A percentile compares a stretch with the other conserved stretches of the same genome.
These are phyloP conservation scores for Capromys pilorides DNA, from an alignment of 2,797 vertebrate species.

Conservation along the genomic window DNA sequence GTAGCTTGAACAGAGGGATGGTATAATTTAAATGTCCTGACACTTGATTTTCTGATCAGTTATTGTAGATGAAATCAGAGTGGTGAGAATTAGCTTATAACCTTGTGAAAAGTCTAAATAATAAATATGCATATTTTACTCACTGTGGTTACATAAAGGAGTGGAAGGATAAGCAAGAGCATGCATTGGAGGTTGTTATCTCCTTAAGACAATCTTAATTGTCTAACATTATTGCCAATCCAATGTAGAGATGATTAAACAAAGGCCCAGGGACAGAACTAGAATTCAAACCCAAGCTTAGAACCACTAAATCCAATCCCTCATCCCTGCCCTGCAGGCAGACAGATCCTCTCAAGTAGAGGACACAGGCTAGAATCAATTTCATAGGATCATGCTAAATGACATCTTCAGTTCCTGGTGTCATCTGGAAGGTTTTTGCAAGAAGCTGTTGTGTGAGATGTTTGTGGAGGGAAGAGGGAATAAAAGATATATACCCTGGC, in stretches of 20 bases:
- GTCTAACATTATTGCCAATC: neutral
- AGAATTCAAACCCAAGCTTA: neutral
- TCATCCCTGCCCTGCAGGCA: too few relatives aligned
- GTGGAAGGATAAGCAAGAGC: neutral
- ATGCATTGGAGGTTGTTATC: neutral
- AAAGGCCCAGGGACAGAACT: neutral
- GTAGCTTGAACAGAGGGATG: neutral
- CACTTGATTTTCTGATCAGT: neutral
- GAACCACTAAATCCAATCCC: neutral
- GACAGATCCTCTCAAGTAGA: neutral
- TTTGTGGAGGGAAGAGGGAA: neutral
- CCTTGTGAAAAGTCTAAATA: neutral
- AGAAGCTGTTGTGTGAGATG: neutral
- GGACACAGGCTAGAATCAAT: neutral
- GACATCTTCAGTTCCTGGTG: neutral
- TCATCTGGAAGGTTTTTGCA: neutral
- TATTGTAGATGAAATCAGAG: neutral
- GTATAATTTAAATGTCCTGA: neutral
- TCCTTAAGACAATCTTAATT: neutral
- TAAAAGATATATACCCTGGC: neutral
- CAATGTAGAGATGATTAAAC: neutral
- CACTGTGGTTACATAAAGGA: neutral
- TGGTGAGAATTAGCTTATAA: neutral
- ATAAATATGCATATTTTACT: neutral
- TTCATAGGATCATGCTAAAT: neutral